Evolutionary conservation across 2,113 vertebrate genomes (phyloP).

Genomic region (Daphoenositta chrysoptera): DNA sequence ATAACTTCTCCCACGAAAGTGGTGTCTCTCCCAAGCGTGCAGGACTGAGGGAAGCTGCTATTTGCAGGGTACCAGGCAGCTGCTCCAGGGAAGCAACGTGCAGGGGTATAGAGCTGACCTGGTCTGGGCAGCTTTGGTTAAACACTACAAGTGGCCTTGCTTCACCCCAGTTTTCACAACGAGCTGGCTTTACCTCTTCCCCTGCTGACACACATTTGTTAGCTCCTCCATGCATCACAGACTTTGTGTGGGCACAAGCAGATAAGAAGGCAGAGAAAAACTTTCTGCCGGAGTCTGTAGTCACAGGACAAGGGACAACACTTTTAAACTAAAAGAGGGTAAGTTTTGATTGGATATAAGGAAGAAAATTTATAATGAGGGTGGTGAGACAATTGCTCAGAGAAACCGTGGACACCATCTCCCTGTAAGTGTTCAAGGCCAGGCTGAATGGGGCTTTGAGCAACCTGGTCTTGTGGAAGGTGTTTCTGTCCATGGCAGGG

Average conservation of each 20-base stretch:
- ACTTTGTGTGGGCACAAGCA: background rate
- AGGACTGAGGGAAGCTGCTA: background rate
- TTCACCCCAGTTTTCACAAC: background rate
- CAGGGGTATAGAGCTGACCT: background rate
- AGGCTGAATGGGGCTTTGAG: background rate
- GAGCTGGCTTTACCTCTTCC: background rate
- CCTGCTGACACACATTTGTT: background rate
- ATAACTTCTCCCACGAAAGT: background rate
- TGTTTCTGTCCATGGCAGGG: background rate
- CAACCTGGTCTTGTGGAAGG: background rate
- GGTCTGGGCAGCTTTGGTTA: background rate
- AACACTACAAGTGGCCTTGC: background rate
- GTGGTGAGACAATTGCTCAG: background rate
- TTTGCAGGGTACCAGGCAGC: background rate
- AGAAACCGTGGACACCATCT: background rate
- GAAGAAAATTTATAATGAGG: background rate
- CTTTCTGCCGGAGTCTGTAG: background rate
- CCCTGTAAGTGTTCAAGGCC: background rate
- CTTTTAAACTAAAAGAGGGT: background rate
- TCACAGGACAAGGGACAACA: background rate
- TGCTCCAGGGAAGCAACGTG: accelerated
- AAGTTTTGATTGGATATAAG: background rate
- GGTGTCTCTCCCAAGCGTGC: background rate
- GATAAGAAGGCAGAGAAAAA: background rate
- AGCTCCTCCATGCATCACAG: background rate